Evolutionary conservation across 2,888 invertebrate genomes (phyloP), one percentile per base, ranked within the genome.

Genomic region (Drosophila cyrtoloma): DNA sequence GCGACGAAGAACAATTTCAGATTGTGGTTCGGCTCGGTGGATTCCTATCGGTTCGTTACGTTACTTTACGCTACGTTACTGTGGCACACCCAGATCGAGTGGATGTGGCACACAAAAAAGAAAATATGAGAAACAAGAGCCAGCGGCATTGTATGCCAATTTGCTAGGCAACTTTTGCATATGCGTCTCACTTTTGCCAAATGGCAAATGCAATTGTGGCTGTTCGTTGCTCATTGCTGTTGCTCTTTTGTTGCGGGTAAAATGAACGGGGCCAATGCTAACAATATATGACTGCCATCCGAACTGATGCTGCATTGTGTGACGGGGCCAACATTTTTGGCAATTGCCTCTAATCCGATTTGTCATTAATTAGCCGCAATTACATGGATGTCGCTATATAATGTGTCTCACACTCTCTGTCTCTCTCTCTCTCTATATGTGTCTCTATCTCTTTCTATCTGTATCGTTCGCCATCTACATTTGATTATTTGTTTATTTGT

Each of bases 301-400:
- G 16, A 47, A 47, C 47, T 26, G 26, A 16, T 59, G 75, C 37
- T 42, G 59, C 56, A 63, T 28, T 62, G 32, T 32, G 37, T 28
- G 37, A 32, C 14, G 53, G 16, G 33, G 59, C 52, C 47, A 55
- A 47, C 50, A 33, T 32, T 56, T 47, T 74, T 56, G 53, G 35
- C 26, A 28, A 58, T 53, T 72, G 67, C 42, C 53, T 66, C 60
- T 56, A 62, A 75, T 62, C 71, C 61, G 64, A 76, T 85, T 76
- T 72, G 66, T 58, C 82, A 81, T 74, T 77, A 80, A 88, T 86
- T 88, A 80, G 77, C 68, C 60, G 63, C 80, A 80, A 75, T 79
- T 71, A 84, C 57, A 55, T 3, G 51, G n/a, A 30, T 53, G 30
- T 35, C 35, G 30, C 30, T 32, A 55, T 50, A 14, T 6, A 44